Conservation (phyloP, 2,888 invertebrate species). For the Eristalinus sepulchralis region DNA sequence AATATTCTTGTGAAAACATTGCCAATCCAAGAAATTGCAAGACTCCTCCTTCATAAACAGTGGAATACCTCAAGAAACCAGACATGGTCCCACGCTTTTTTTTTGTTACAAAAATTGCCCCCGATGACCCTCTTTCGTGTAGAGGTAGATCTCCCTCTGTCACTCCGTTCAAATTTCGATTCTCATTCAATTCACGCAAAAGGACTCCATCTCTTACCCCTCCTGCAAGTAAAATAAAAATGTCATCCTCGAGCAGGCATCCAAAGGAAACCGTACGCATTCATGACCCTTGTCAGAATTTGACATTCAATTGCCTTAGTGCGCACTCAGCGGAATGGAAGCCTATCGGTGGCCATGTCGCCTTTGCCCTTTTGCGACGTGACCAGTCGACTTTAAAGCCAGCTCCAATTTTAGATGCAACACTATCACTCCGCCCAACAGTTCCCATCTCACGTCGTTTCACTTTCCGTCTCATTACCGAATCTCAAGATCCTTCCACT, state of each 20-base stretch:
- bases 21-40: no score
- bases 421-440: no score
- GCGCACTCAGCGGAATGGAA: background rate
- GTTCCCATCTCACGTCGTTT: background rate
- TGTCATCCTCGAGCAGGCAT: background rate
- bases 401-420: no score
- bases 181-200: background rate
- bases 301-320: background rate
- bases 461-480: background rate
- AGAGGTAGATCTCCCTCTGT: no score
- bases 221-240: background rate
- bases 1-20: no score
- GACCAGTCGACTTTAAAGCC: background rate
- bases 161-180: background rate
- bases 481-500: slow-evolving; percentile 2
- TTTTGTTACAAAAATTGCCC: no score
- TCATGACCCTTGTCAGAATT: background rate
- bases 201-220: background rate
- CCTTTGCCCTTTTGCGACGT: background rate
- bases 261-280: background rate
- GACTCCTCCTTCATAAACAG: no score
- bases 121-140: no score
- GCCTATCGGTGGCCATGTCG: background rate
- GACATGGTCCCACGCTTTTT: no score
- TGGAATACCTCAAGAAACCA: no score